Conservation (phyloP, 2,113 vertebrate genomes). For the Notothenia rossii region DNA sequence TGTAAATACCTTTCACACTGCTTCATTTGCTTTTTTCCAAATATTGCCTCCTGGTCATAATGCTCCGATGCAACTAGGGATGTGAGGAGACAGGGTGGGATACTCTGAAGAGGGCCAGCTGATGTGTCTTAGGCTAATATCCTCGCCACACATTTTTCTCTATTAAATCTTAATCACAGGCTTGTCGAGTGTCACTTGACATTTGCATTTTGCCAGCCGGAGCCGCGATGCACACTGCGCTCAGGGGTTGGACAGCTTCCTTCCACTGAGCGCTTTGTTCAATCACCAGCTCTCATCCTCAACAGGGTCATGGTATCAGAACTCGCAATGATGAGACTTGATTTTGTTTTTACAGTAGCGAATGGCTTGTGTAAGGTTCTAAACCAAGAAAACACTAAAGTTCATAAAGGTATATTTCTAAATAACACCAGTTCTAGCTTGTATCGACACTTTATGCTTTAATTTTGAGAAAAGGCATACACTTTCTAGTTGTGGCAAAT, state of each 20-base stretch:
- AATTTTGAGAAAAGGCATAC: background rate
- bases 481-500: background rate
- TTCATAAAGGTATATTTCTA: background rate
- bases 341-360: slow-evolving; percentile 37
- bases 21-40: slow-evolving; percentile 27
- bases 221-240: slow-evolving; percentile 42
- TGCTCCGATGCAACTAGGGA: slow-evolving; percentile 26
- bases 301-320: slow-evolving; percentile 35
- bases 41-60: slow-evolving; percentile 6
- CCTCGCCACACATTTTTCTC: slow-evolving; percentile 81
- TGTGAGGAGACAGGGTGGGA: slow-evolving; percentile 34
- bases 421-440: background rate
- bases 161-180: slow-evolving; percentile 85
- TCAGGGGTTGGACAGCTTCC: slow-evolving; percentile 63
- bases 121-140: slow-evolving; percentile 81
- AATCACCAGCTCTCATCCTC: slow-evolving; percentile 57
- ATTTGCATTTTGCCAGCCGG: slow-evolving; percentile 77
- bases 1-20: background rate
- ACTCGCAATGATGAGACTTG: slow-evolving; percentile 18
- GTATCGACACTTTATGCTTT: background rate
- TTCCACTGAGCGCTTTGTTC: slow-evolving; percentile 70
- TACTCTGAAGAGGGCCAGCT: slow-evolving; percentile 65
- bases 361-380: background rate
- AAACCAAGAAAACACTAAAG: background rate
- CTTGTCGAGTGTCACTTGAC: slow-evolving; percentile 85